Evolutionary conservation across 2,113 vertebrate species (phyloP).

Genomic region (Cynocephalus volans): DNA sequence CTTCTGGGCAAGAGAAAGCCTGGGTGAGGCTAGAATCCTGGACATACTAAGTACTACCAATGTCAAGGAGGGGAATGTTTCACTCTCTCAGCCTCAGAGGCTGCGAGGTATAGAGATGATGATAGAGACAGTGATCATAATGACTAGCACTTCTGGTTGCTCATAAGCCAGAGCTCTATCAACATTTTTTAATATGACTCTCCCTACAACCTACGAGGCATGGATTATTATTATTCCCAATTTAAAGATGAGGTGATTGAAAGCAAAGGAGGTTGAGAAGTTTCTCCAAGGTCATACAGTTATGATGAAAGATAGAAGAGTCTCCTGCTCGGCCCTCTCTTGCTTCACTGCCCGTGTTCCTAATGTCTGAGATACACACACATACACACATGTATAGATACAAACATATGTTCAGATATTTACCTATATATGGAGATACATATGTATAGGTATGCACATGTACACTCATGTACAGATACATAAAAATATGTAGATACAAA

Average conservation of each 20-base stretch:
- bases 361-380: not conserved
- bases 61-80: too few relatives aligned
- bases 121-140: not conserved
- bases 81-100: not conserved
- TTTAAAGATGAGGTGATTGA: not conserved
- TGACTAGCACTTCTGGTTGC: not conserved
- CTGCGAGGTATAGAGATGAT: not conserved
- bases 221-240: not conserved
- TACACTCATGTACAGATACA: not conserved
- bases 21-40: not conserved
- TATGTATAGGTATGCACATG: not conserved
- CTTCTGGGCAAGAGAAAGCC: not conserved
- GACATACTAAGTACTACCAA: too few relatives aligned
- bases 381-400: not conserved
- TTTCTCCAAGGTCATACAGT: not conserved
- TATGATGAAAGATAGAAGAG: not conserved
- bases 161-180: not conserved
- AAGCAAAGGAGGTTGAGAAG: slow-evolving; percentile 17
- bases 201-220: not conserved
- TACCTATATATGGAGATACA: not conserved
- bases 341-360: not conserved
- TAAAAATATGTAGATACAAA: not conserved
- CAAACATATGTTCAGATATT: not conserved
- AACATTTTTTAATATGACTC: not conserved
- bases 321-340: not conserved